Evolutionary conservation across 2,113 vertebrate species (phyloP).

Genomic region (Illadopsis cleaveri): DNA sequence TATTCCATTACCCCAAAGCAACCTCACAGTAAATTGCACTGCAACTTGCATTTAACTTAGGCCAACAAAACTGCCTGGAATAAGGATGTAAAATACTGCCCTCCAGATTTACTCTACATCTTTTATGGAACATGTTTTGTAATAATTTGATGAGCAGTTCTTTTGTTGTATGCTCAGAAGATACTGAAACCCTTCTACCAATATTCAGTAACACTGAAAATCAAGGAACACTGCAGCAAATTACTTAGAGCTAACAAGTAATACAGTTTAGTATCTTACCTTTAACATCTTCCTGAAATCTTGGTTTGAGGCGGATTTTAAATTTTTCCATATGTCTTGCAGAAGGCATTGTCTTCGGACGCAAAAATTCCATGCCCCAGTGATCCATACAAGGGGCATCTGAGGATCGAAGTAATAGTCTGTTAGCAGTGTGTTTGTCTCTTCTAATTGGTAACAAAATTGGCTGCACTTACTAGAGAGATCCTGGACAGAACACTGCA

Average conservation of each 20-base stretch:
- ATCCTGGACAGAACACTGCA: accelerated
- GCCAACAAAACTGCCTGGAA: neutral
- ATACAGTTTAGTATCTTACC: neutral
- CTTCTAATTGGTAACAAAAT: neutral
- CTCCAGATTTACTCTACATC: neutral
- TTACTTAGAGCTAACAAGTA: neutral
- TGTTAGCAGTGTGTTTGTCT: neutral
- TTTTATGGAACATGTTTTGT: neutral
- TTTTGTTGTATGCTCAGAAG: neutral
- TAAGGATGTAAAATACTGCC: neutral
- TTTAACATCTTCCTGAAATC: neutral
- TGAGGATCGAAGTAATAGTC: neutral
- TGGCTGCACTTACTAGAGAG: neutral
- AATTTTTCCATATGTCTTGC: slow-evolving; percentile 11
- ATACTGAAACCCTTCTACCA: neutral
- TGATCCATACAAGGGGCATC: accelerated
- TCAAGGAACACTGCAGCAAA: neutral
- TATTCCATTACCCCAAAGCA: neutral
- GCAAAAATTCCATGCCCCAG: accelerated
- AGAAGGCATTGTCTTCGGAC: slow-evolving; percentile 26
- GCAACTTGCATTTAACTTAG: neutral
- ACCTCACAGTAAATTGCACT: neutral
- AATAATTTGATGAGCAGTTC: neutral
- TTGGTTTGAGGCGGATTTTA: neutral
- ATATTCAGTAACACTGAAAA: neutral